Evolutionary conservation across 1,140 invertebrate genomes (phyloP), one percentile per base, ranked within the genome.

Genomic region (Heliothis subflexa): DNA sequence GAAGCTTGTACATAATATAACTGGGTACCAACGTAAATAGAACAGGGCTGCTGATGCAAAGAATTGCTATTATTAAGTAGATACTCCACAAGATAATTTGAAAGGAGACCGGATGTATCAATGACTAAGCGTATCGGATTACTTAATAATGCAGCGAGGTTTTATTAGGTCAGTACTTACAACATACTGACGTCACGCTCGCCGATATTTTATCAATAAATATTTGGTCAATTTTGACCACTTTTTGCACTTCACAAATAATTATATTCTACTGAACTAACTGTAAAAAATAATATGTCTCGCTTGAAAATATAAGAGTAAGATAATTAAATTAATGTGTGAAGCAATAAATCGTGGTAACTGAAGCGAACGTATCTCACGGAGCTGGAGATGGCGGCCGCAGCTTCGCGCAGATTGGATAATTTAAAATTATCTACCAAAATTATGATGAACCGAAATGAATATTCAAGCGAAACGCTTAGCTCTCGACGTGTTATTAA

Each of bases 401-500:
- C 80, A 72, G 57, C 75, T 75, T 62, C 81, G 57, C 80, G 80
- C 83, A 87, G 86, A 92, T 92, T 88, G 88, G 87, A 87, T 91
- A 89, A 91, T 94, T 91, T 92, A 83, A 92, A 93, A 93, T 94
- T 90, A 92, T 88, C 88, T 84, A 91, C 90, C 89, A 86, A 93
- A 94, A 93, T 94, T 88, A 93, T 92, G 90, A 91, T 90, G 89
- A 90, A 86, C 85, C 84, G 81, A 93, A 92, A 94, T 93, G 91
- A 93, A 94, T 93, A 94, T 93, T 92, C 89, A 94, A 88, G 86
- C 85, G 88, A 91, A 94, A 91, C 91, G 88, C 88, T 93, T 93
- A 92, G 81, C 88, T 81, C 83, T 85, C 85, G 84, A 78, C 88
- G 86, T 91, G 88, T 90, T 93, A 93, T 92, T 94, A 94, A 89